These are phyloP conservation scores for Atlantisia rogersi DNA, from an alignment of 2,113 vertebrate species.

Conservation along the genomic window DNA sequence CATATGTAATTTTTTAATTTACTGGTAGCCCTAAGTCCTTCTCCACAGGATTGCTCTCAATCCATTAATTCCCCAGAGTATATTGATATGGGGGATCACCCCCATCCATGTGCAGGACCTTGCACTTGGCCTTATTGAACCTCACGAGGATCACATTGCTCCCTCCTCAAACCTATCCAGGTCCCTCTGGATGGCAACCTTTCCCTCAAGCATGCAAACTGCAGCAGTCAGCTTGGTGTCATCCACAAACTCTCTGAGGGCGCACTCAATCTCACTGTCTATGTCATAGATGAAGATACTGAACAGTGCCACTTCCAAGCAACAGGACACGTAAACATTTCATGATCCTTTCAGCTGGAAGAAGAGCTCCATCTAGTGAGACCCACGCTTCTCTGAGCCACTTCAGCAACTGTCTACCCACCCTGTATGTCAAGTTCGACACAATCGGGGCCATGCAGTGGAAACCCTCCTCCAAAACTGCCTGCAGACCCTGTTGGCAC, in stretches of 20 bases:
- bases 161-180: not conserved
- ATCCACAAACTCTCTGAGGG: not conserved
- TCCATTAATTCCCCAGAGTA: not conserved
- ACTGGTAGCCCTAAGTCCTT: not conserved
- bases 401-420: not conserved
- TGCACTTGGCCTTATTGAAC: not conserved
- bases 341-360: not conserved
- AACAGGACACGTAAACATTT: not conserved
- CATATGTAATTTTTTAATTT: not conserved
- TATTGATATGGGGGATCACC: not conserved
- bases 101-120: not conserved
- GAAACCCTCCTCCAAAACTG: accelerated
- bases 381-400: accelerated
- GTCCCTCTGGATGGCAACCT: not conserved
- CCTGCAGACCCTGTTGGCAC: not conserved
- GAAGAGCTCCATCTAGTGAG: not conserved
- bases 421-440: not conserved
- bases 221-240: not conserved
- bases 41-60: not conserved
- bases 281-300: not conserved
- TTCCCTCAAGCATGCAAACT: not conserved
- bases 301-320: not conserved
- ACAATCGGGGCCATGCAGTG: accelerated
- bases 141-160: not conserved
- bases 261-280: not conserved